phyloP scores from a whole-genome alignment of 2,888 invertebrate species.

The Eubasilissa splendida region DNA sequence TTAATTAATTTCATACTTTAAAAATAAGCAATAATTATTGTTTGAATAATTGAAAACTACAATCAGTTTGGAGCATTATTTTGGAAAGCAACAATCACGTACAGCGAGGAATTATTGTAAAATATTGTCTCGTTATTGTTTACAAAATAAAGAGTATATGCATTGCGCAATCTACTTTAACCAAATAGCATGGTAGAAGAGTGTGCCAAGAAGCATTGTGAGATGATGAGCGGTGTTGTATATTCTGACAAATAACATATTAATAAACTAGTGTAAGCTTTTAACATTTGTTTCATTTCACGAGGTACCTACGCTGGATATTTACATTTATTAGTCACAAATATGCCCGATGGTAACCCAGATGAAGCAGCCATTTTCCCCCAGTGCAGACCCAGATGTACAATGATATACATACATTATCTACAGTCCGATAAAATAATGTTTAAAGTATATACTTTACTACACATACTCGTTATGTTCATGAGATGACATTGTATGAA shows the following conservation, averaged over 20 bases:
- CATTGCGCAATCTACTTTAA: conserved; percentile 50
- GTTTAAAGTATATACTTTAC: conserved; percentile 13
- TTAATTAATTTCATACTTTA: too few relatives aligned
- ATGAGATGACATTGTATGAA: conserved; percentile 14
- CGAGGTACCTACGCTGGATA: background rate
- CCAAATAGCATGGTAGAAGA: conserved; percentile 22
- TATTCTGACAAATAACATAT: conserved; percentile 56
- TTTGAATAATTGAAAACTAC: too few relatives aligned
- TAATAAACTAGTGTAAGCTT: conserved; percentile 57
- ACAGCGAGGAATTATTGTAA: background rate
- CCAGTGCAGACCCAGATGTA: background rate
- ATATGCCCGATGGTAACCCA: background rate
- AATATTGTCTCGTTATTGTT: conserved; percentile 22
- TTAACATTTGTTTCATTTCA: conserved; percentile 47
- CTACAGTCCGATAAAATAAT: conserved; percentile 8
- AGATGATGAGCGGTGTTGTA: conserved; percentile 47
- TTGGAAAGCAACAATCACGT: too few relatives aligned
- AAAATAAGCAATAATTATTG: too few relatives aligned
- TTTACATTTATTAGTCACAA: conserved; percentile 16
- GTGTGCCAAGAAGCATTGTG: conserved; percentile 48
- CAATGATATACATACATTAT: conserved; percentile 35
- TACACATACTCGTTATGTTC: conserved; percentile 19
- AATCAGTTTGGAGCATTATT: too few relatives aligned
- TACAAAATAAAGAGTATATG: conserved; percentile 1
- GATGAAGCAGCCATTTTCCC: background rate